Base-by-base conservation (phyloP, 2,888 invertebrate species). In the Lymantria monacha region DNA sequence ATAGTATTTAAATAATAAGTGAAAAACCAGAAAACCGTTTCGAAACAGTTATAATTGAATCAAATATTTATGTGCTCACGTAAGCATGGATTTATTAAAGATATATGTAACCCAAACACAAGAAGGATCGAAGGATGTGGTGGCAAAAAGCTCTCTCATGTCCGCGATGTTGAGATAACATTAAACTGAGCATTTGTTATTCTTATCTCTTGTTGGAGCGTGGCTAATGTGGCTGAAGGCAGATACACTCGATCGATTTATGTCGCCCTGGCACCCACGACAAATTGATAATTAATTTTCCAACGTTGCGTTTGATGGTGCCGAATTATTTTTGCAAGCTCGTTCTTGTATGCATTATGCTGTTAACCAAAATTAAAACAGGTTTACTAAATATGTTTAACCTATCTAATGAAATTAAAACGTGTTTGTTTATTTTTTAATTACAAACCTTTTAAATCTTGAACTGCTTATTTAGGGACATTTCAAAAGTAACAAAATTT, bases 221-320 rank as follows among this genome's bases (percentile, higher is more conserved):
- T 91, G 84, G 89, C 89, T 89, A 88, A 90, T 90, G 88, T 83
- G 89, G 79, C 83, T 81, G 84, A 81, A 79, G 84, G 81, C 82
- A 76, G 87, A 85, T 85, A 87, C 79, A 81, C 78, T 74, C 83
- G 89, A 88, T 89, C 88, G 89, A 90, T 90, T 89, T 89, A 89
- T 89, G 90, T 90, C 87, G 83, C 83, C 79, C 80, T 83, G 86
- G 86, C 87, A 87, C 83, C 88, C 90, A 88, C 83, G 88, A 91
- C 91, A 88, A 91, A 91, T 91, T 90, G 88, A 84, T 89, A 90
- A 90, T 90, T 91, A 91, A 90, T 90, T 90, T 87, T 81, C 81
- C 81, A 75, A 78, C 79, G 78, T 74, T 64, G 72, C 78, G 81
- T 90, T 90, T 91, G 90, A 91, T 84, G 85, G 72, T 70, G 81